Evolutionary conservation across 1,140 invertebrate genomes (phyloP), one percentile per base, ranked within the genome.

Genomic region (Trichonephila clavata): DNA sequence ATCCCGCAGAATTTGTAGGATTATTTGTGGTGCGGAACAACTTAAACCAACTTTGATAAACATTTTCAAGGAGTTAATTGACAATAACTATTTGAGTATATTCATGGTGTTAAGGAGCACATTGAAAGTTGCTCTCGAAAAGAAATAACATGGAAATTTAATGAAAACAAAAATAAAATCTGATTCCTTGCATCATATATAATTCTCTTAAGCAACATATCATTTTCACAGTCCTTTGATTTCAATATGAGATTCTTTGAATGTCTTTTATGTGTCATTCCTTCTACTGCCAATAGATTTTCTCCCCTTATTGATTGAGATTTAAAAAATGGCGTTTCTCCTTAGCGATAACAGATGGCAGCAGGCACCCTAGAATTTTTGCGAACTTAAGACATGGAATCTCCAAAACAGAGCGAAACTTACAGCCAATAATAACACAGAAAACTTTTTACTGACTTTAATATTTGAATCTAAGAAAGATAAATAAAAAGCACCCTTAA

Each of bases 331-430:
- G 20, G 3, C 27, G 89, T 80, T 90, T 86, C 81, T 20, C 59
- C 59, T 21, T 59, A 1, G 8, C 20, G 81, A 92, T 86, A 92
- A 92, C 32, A 92, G 91, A 92, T 92, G 91, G 91, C 91, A 92
- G 91, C 91, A 92, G 61, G n/a, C 18, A 63, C 43, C 83, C 60
- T 71, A 71, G 71, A 77, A 77, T 32, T 77, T 77, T 77, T 77
- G 24, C 71, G 27, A 6, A 18, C 14, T 32, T 27, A 14, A 77
- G 71, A 77, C 39, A 39, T 39, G 32, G 18, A 20, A 65, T 68
- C 14, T 14, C 3, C n/a, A 86, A 61, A 16, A 7, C 21, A 32
- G 10, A 61, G 59, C 32, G 68, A 16, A 27, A 77, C 68, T 32
- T 77, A 39, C 14, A 77, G 5, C 60, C 86, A 86, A 86, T 86